These are phyloP conservation scores for Phyto melanocephala DNA, from an alignment of 2,888 invertebrate species.

Conservation along the genomic window DNA sequence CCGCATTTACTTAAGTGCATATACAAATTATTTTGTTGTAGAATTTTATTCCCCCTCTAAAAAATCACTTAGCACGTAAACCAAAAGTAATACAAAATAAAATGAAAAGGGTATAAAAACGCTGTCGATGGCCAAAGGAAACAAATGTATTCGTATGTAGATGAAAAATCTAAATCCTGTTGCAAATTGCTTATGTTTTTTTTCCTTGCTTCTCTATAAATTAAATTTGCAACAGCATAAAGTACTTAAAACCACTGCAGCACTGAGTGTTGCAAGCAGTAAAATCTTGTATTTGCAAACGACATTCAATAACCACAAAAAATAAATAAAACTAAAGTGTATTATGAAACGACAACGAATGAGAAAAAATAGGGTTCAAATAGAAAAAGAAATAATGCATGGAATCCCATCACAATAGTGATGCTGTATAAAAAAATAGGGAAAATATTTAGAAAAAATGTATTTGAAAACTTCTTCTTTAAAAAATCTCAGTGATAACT, in stretches of 20 bases:
- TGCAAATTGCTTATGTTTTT: constrained; percentile 1
- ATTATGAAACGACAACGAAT: no score
- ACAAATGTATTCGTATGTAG: constrained; percentile 20
- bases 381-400: no score
- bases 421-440: neutral
- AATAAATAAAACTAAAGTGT: constrained; percentile 25
- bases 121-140: neutral
- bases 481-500: no score
- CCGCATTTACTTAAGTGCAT: no score
- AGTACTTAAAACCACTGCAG: constrained; percentile 40
- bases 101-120: neutral
- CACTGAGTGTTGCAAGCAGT: neutral
- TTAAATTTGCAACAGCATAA: constrained; percentile 40
- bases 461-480: no score
- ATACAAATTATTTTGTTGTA: constrained; percentile 1
- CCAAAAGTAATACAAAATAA: neutral
- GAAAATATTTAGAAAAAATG: no score
- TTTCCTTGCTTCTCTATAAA: constrained; percentile 14
- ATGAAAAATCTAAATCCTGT: constrained; percentile 34
- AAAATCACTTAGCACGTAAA: constrained; percentile 34
- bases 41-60: neutral
- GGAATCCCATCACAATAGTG: neutral
- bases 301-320: constrained; percentile 45
- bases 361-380: no score
- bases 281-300: constrained; percentile 32